Conservation (phyloP, 2,888 invertebrate genomes). For the Mechanitis messenoides region DNA sequence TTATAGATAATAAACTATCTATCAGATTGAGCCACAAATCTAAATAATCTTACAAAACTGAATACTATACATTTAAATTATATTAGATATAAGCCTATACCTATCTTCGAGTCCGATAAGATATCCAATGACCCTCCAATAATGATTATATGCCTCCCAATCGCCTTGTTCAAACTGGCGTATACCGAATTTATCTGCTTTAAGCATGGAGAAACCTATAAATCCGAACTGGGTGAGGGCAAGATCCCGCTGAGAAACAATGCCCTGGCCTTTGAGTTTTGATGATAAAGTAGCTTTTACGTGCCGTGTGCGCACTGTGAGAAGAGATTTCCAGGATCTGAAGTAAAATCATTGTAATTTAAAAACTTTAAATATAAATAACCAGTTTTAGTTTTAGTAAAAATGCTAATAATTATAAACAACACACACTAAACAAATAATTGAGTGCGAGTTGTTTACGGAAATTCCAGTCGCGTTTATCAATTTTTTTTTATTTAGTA, state of each 20-base stretch:
- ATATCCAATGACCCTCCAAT: conserved; percentile 89
- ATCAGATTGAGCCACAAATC: too few relatives aligned
- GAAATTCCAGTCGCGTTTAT: too few relatives aligned
- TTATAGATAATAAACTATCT: too few relatives aligned
- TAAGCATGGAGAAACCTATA: conserved; percentile 83
- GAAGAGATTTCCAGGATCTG: conserved; percentile 82
- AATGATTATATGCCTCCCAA: conserved; percentile 85
- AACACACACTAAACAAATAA: too few relatives aligned
- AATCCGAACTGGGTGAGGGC: conserved; percentile 92
- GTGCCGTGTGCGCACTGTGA: conserved; percentile 81
- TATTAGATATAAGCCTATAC: conserved; percentile 44
- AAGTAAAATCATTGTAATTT: conserved; percentile 21
- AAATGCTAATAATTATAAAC: too few relatives aligned
- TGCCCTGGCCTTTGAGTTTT: conserved; percentile 61
- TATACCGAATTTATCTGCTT: conserved; percentile 80
- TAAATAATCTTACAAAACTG: too few relatives aligned
- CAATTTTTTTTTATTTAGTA: too few relatives aligned
- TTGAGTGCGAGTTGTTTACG: too few relatives aligned
- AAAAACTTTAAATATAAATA: not conserved
- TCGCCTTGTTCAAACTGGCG: conserved; percentile 77
- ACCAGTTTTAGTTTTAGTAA: too few relatives aligned
- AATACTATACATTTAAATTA: not conserved
- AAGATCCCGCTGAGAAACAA: conserved; percentile 88
- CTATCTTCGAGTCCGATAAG: conserved; percentile 89
- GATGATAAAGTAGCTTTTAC: conserved; percentile 76